Evolutionary conservation across 2,113 vertebrate species (phyloP), one percentile per base, ranked within the genome.

Genomic region (Lagopus leucura): DNA sequence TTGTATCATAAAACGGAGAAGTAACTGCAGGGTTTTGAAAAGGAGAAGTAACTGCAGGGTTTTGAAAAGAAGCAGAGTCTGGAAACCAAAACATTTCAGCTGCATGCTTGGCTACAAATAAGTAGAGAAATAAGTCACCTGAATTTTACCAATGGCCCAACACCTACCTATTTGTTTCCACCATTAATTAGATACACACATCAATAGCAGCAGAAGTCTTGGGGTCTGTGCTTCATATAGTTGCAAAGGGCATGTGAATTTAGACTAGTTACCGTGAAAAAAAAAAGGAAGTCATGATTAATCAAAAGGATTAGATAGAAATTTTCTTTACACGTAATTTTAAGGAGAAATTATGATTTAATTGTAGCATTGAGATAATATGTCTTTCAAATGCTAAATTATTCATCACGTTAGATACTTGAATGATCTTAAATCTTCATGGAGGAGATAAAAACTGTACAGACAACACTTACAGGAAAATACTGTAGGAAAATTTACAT

Each of bases 361-460:
- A 92, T 66, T 96, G 89, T 94, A 93, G 58, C 89, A 95, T 57
- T 93, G 96, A 95, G 64, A 85, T 78, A 94, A 58, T 93, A 65
- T 73, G 82, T 91, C 91, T 96, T 96, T 94, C 94, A 94, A 92
- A 93, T 89, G 87, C 42, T 94, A 92, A 93, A 93, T 93, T 96
- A 95, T 95, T 93, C 89, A 95, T 95, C 38, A 0, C 67, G n/a
- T 85, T 83, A 92, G 76, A 77, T 89, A 93, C 25, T 86, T 86
- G 86, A 93, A 96, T 88, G 83, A 94, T 95, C 54, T 94, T 69
- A 86, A 85, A 77, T 91, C 81, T 82, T 87, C 81, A 40, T 86
- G 79, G 83, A 85, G 90, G 80, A 93, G 80, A 70, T 27, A 89
- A 91, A 86, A 87, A 80, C 63, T 94, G 70, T 90, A 48, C 57